Evolutionary conservation across 2,888 invertebrate species (phyloP).

Genomic region (Amphimallon solstitiale): DNA sequence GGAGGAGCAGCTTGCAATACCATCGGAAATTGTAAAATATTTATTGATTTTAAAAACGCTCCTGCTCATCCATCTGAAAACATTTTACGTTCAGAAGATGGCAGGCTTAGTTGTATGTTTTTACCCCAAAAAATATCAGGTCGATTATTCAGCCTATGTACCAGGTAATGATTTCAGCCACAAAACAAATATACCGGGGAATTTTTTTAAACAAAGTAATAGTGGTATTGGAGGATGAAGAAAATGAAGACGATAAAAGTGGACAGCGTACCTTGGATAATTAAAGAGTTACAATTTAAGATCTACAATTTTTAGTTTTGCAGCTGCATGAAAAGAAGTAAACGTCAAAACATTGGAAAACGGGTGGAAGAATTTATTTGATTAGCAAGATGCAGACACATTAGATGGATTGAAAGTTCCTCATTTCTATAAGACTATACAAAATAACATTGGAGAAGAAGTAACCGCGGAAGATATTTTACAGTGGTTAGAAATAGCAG

Average conservation of each 20-base stretch:
- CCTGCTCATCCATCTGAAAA: constrained; percentile 7
- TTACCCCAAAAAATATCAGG: constrained; percentile 12
- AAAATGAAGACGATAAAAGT: constrained; percentile 2
- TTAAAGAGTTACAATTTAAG: constrained; percentile 20
- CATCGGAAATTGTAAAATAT: constrained; percentile 9
- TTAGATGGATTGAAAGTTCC: too few species aligned
- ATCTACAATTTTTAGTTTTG: constrained; percentile 30
- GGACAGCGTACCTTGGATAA: constrained; percentile 6
- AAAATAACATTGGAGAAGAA: too few species aligned
- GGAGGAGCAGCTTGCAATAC: constrained; percentile 10
- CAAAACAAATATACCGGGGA: too few species aligned
- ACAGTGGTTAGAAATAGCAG: too few species aligned
- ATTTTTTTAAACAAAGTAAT: constrained; percentile 15
- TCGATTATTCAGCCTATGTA: constrained; percentile 5
- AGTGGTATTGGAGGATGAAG: neutral
- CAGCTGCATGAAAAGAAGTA: constrained; percentile 31
- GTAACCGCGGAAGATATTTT: too few species aligned
- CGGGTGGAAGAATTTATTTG: too few species aligned
- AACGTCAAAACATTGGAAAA: constrained; percentile 25
- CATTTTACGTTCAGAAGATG: constrained; percentile 21
- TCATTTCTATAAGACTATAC: too few species aligned
- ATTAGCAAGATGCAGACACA: too few species aligned
- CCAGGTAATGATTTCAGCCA: constrained; percentile 10
- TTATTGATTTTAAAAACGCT: constrained; percentile 23
- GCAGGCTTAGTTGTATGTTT: constrained; percentile 18